phyloP scores from a whole-genome alignment of 1,140 invertebrate genomes.

The Manduca sexta region DNA sequence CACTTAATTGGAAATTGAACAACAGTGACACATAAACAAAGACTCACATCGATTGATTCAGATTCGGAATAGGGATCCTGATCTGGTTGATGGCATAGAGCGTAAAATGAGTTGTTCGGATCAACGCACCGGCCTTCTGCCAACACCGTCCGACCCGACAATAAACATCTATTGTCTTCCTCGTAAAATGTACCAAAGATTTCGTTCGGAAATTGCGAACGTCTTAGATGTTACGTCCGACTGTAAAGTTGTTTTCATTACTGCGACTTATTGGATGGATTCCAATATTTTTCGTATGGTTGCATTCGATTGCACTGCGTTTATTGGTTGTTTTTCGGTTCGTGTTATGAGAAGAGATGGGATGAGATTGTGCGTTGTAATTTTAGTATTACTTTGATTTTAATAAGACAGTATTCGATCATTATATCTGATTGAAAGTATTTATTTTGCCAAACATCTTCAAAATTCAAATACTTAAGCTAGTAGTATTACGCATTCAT shows the following conservation, averaged over 20 bases:
- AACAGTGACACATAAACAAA: slow-evolving; percentile 2
- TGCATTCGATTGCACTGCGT: slow-evolving; percentile 38
- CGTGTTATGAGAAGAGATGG: too few species aligned
- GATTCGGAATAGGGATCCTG: slow-evolving; percentile 31
- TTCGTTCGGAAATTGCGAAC: slow-evolving; percentile 52
- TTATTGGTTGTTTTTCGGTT: too few species aligned
- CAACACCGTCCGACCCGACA: slow-evolving; percentile 28
- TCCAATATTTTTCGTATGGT: slow-evolving; percentile 60
- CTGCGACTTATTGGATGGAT: slow-evolving; percentile 55
- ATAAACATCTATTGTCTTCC: slow-evolving; percentile 57
- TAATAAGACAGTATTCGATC: too few species aligned
- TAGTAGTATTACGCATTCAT: too few species aligned
- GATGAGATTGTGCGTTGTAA: too few species aligned
- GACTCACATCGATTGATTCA: slow-evolving; percentile 42
- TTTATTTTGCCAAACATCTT: too few species aligned
- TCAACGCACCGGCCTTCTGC: slow-evolving; percentile 49
- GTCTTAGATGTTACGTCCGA: slow-evolving; percentile 38
- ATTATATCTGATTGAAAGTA: too few species aligned
- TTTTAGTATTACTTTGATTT: too few species aligned
- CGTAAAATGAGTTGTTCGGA: slow-evolving; percentile 67
- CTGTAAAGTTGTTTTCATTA: slow-evolving; percentile 66
- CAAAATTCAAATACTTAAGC: too few species aligned
- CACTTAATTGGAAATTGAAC: too few species aligned
- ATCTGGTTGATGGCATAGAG: slow-evolving; percentile 52
- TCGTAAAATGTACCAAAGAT: slow-evolving; percentile 57